These are phyloP conservation scores for Sterna hirundo DNA, from an alignment of 2,113 vertebrate genomes.

Conservation along the genomic window DNA sequence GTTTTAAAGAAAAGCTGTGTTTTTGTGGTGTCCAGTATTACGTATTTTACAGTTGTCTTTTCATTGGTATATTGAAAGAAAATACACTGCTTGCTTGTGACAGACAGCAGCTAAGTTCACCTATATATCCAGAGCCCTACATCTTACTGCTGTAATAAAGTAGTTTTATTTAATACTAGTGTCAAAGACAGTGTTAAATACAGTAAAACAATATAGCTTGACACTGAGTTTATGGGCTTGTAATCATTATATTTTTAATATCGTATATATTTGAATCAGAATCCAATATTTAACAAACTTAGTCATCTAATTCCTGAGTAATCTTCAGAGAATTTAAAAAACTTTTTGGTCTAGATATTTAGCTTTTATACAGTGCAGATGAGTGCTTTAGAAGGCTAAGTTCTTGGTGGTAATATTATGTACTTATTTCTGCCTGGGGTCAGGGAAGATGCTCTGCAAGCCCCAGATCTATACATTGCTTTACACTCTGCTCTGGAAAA, in stretches of 20 bases:
- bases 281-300: neutral
- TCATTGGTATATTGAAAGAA: neutral
- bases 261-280: neutral
- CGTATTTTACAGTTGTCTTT: neutral
- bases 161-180: neutral
- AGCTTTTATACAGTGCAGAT: neutral
- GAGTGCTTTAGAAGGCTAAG: neutral
- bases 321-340: neutral
- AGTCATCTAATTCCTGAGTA: neutral
- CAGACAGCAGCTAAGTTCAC: neutral
- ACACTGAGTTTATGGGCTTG: neutral
- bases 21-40: neutral
- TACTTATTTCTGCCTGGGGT: neutral
- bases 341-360: neutral
- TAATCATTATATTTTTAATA: neutral
- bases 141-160: neutral
- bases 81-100: neutral
- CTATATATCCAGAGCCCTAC: neutral
- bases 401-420: neutral
- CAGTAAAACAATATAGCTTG: neutral
- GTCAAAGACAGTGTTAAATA: neutral
- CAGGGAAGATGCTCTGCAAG: conserved; percentile 8
- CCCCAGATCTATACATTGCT: neutral
- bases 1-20: neutral
- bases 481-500: conserved; percentile 6